Conservation (phyloP, 30 jellyfish, hydroid and myxozoan species). For the Hydra vulgaris region DNA sequence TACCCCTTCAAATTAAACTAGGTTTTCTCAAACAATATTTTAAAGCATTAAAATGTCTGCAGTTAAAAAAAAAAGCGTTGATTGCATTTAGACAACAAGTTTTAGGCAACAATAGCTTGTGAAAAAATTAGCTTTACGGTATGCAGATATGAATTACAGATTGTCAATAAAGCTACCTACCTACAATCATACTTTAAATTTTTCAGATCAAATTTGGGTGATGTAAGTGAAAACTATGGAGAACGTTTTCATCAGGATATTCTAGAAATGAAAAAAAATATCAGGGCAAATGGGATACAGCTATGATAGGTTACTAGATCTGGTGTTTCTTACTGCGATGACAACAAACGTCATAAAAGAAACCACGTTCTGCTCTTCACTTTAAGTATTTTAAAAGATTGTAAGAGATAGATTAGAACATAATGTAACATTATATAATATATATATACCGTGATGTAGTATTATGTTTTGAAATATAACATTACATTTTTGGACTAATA, state of each 20-base stretch:
- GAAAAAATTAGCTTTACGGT: neutral
- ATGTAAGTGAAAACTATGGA: neutral
- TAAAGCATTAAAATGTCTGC: neutral
- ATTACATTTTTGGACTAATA: neutral
- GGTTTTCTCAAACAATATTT: neutral
- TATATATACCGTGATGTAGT: neutral
- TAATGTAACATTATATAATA: neutral
- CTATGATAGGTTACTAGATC: neutral
- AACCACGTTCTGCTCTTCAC: neutral
- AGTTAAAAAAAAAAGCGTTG: neutral
- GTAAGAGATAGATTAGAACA: neutral
- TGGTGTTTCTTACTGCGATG: neutral
- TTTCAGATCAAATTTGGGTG: neutral
- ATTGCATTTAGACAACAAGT: neutral
- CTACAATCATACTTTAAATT: neutral
- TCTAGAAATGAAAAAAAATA: neutral
- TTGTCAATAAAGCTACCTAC: neutral
- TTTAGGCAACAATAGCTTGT: neutral
- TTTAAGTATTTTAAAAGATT: neutral
- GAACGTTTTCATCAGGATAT: neutral
- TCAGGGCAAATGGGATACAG: neutral
- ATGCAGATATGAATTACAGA: neutral
- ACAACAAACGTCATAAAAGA: neutral
- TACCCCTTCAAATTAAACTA: neutral
- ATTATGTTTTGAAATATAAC: neutral